Evolutionary conservation across 2,888 invertebrate genomes (phyloP).

Genomic region (Elmis aenea): DNA sequence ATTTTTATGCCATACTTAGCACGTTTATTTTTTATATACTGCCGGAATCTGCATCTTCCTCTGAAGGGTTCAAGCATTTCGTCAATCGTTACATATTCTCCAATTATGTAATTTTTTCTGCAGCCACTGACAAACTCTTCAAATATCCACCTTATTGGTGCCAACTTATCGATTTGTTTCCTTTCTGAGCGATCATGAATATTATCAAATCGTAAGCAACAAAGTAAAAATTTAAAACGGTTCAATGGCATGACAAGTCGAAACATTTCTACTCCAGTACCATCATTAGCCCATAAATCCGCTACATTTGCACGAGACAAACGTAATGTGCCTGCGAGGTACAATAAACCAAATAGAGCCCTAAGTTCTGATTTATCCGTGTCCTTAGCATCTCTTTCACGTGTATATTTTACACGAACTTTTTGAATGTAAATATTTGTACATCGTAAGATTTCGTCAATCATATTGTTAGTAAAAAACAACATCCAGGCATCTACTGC

Average conservation of each 20-base stretch:
- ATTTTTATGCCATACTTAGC: slow-evolving; percentile 10
- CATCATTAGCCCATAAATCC: slow-evolving; percentile 10
- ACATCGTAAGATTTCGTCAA: slow-evolving; percentile 5
- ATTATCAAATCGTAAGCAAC: slow-evolving; percentile 7
- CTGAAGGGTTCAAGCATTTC: slow-evolving; percentile 1
- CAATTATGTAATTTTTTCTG: slow-evolving; percentile 4
- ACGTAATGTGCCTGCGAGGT: slow-evolving; percentile 7
- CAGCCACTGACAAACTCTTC: slow-evolving; percentile 4
- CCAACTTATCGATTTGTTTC: slow-evolving; percentile 1
- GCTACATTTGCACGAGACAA: slow-evolving; percentile 6
- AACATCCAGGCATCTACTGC: slow-evolving; percentile 7
- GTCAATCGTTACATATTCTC: slow-evolving; percentile 3
- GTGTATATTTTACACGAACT: slow-evolving; percentile 5
- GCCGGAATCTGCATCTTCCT: slow-evolving; percentile 4
- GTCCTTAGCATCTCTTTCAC: slow-evolving; percentile 10
- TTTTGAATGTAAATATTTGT: slow-evolving; percentile 8
- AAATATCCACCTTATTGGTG: slow-evolving; percentile 1
- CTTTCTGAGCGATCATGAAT: slow-evolving; percentile 1
- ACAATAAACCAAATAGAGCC: slow-evolving; percentile 7
- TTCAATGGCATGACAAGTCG: slow-evolving; percentile 6
- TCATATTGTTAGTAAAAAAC: slow-evolving; percentile 6
- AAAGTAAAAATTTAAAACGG: slow-evolving; percentile 7
- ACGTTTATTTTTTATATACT: slow-evolving; percentile 4
- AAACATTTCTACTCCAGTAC: slow-evolving; percentile 10
- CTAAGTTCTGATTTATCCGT: slow-evolving; percentile 8